Evolutionary conservation across 2,888 invertebrate genomes (phyloP), one percentile per base, ranked within the genome.

Genomic region (Drosophila eohydei): DNA sequence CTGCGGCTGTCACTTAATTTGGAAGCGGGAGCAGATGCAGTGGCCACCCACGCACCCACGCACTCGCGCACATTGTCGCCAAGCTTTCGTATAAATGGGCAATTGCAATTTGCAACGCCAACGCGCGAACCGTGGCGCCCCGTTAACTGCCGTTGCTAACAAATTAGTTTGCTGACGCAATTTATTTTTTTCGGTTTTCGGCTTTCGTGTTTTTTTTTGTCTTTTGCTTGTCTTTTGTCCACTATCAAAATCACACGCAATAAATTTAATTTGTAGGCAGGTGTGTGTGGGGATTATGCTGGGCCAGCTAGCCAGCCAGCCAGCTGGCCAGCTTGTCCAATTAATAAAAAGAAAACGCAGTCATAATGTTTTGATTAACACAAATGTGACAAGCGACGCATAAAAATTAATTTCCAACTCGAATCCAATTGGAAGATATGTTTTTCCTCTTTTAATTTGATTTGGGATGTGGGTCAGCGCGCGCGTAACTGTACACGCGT

Each of bases 181-280:
- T 86, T 87, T 28, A 30, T 54, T 50, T 54, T 34, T 81, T 76
- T 81, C 74, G 83, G 82, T 9, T 48, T 30, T 81, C 74, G 83
- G 82, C 4, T 48, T 30, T 48, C n/a, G 52, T 21, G 21, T 21
- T 21, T 21, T 21, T 68, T 74, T 50, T 60, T 69, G 61, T 21
- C 21, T 21, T 21, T 21, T 21, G 21, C 21, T 81, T 79, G 74
- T 78, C 78, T 79, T 74, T 75, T 78, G 48, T 69, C 78, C 83
- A 74, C 83, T 87, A 85, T 86, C 85, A 78, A 86, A 86, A 88
- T 88, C 86, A 86, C 86, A 86, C 86, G 86, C 86, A 88, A 86
- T 86, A 88, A 86, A 86, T 85, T 83, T 67, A 77, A 84, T 85
- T 85, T 79, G 74, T 52, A 32, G 56, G 66, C 66, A 66, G 66